phyloP scores from a whole-genome alignment of 1,140 invertebrate genomes.

The Halyomorpha halys region DNA sequence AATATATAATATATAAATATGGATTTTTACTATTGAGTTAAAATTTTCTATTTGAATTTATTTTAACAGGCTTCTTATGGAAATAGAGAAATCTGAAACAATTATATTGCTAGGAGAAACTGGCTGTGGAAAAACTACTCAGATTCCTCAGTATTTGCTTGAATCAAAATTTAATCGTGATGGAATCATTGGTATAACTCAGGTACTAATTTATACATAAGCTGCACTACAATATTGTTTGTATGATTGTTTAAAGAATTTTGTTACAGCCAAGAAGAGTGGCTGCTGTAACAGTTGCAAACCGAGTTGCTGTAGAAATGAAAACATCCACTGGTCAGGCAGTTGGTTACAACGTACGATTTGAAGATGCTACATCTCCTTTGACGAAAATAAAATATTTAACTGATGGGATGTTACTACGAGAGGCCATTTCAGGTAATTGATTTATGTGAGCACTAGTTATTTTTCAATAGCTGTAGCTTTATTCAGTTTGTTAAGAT shows the following conservation, averaged over 20 bases:
- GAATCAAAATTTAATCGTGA: conserved; percentile 45
- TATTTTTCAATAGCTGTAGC: no score
- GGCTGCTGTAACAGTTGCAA: conserved; percentile 82
- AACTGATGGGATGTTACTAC: conserved; percentile 89
- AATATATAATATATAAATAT: no score
- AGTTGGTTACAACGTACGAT: conserved; percentile 86
- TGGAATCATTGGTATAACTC: conserved; percentile 65
- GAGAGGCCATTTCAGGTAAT: conserved; percentile 65
- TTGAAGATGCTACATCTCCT: conserved; percentile 71
- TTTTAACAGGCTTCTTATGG: conserved; percentile 41
- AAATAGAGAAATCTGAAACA: conserved; percentile 46
- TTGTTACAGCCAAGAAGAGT: conserved; percentile 67
- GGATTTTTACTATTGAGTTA: neutral
- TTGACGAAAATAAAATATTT: conserved; percentile 78
- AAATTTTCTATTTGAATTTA: no score
- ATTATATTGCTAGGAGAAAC: conserved; percentile 80
- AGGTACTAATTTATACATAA: conserved; percentile 35
- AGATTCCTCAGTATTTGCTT: conserved; percentile 71
- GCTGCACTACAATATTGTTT: neutral
- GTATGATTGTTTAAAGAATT: neutral
- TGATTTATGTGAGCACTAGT: no score
- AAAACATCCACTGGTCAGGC: conserved; percentile 51
- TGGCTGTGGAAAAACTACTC: conserved; percentile 83
- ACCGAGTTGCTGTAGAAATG: conserved; percentile 73
- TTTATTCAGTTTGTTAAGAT: no score